Percentiles rank a stretch among this genome's conserved stretches.
These are phyloP conservation scores for Erebia epiphron DNA, from an alignment of 2,888 invertebrate genomes.

Conservation along the genomic window DNA sequence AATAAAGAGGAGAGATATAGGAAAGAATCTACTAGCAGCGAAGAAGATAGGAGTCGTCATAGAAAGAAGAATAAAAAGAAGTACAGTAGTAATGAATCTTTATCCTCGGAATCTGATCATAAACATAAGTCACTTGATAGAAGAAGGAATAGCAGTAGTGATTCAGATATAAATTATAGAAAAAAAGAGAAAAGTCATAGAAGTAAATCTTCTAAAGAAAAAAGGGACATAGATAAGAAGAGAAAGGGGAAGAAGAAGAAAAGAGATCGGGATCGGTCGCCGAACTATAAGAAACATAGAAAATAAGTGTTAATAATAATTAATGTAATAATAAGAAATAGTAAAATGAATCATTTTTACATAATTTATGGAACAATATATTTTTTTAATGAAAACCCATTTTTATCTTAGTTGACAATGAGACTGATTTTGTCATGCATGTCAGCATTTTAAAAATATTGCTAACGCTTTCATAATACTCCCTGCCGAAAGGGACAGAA, in stretches of 20 bases:
- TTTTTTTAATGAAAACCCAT: constrained; percentile 20
- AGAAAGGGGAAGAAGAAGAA: constrained; percentile 83
- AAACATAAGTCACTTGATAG: constrained; percentile 46
- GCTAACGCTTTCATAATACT: no score
- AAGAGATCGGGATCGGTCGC: constrained; percentile 77
- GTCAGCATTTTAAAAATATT: no score
- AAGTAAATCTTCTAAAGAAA: constrained; percentile 65
- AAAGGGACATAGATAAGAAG: constrained; percentile 81
- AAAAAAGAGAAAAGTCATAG: constrained; percentile 56
- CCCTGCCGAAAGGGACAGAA: no score
- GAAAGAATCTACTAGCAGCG: constrained; percentile 49
- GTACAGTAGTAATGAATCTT: constrained; percentile 57
- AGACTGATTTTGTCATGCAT: no score
- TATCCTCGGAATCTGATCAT: constrained; percentile 57
- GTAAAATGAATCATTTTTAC: constrained; percentile 22
- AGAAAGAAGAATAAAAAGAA: constrained; percentile 43
- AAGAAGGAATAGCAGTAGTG: constrained; percentile 51
- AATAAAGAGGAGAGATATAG: constrained; percentile 43
- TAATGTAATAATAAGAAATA: constrained; percentile 23
- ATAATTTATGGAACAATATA: constrained; percentile 1
- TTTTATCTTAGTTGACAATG: no score
- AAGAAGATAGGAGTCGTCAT: constrained; percentile 41
- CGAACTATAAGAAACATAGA: constrained; percentile 76
- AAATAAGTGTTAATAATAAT: constrained; percentile 59
- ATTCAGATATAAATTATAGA: constrained; percentile 50